phyloP scores from a whole-genome alignment of 1,140 invertebrate genomes.

The Drosophila repleta region DNA sequence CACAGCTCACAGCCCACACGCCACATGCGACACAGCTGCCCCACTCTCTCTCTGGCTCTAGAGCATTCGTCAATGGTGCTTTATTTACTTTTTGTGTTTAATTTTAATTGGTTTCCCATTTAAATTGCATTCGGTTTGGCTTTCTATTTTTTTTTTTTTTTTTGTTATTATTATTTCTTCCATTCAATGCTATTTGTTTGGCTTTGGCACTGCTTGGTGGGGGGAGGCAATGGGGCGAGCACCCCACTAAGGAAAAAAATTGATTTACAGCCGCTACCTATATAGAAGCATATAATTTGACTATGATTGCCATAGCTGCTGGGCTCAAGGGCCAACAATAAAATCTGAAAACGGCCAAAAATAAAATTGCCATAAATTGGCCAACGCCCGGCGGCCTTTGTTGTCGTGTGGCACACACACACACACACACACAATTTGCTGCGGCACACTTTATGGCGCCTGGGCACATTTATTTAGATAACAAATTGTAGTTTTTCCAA shows the following conservation, averaged over 20 bases:
- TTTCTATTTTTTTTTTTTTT: constrained; percentile 7
- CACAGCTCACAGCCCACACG: neutral
- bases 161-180: constrained; percentile 8
- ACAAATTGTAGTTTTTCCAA: constrained; percentile 70
- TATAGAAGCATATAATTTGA: constrained; percentile 55
- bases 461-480: constrained; percentile 65
- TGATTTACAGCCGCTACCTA: constrained; percentile 10
- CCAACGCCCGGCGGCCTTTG: constrained; percentile 39
- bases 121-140: constrained; percentile 56
- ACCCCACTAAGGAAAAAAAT: neutral
- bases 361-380: constrained; percentile 65
- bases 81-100: constrained; percentile 64
- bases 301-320: constrained; percentile 48
- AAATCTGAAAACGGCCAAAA: constrained; percentile 46
- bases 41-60: constrained; percentile 17
- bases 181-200: constrained; percentile 47
- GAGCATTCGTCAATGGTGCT: constrained; percentile 20
- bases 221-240: constrained; percentile 2
- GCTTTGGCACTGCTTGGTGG: constrained; percentile 30
- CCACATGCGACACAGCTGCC: neutral
- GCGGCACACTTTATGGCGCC: constrained; percentile 53
- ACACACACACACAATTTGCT: constrained; percentile 29
- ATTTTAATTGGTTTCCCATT: constrained; percentile 74
- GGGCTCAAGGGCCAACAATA: constrained; percentile 41
- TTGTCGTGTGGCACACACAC: constrained; percentile 37